A percentile compares a stretch with the other conserved stretches of the same genome.
These are phyloP conservation scores for Epiblema foenella DNA, from an alignment of 2,888 invertebrate species.

Conservation along the genomic window DNA sequence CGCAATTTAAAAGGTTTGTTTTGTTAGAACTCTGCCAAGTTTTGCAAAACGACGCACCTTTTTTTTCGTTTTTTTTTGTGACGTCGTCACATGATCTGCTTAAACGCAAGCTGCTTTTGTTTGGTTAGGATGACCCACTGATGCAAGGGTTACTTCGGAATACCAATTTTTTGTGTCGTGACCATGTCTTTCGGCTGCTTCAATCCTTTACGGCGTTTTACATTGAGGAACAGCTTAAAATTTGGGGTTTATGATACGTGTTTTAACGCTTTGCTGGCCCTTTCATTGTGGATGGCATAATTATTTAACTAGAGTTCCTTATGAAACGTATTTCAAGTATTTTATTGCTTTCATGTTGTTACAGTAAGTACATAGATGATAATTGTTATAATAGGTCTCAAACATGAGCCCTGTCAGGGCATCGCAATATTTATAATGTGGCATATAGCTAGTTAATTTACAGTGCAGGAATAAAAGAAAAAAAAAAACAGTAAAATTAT, in stretches of 20 bases:
- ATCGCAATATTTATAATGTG: too few relatives aligned
- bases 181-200: background rate
- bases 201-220: background rate
- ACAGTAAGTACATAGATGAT: too few relatives aligned
- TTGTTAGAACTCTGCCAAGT: background rate
- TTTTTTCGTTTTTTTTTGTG: conserved; percentile 3
- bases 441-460: too few relatives aligned
- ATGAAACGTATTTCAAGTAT: background rate
- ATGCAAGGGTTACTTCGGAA: conserved; percentile 26
- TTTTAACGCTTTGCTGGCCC: background rate
- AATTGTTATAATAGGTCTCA: too few relatives aligned
- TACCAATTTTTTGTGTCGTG: conserved; percentile 10
- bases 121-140: conserved; percentile 28
- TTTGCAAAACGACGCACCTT: conserved; percentile 20
- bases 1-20: background rate
- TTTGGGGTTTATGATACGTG: background rate
- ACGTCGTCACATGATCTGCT: conserved; percentile 12
- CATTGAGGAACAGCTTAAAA: background rate
- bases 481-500: too few relatives aligned
- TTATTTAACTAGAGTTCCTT: too few relatives aligned
- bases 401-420: too few relatives aligned
- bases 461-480: too few relatives aligned
- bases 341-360: too few relatives aligned
- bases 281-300: background rate
- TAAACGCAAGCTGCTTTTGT: conserved; percentile 21